These are phyloP conservation scores for Australoheros facetus DNA, from an alignment of 2,797 vertebrate species.

Conservation along the genomic window DNA sequence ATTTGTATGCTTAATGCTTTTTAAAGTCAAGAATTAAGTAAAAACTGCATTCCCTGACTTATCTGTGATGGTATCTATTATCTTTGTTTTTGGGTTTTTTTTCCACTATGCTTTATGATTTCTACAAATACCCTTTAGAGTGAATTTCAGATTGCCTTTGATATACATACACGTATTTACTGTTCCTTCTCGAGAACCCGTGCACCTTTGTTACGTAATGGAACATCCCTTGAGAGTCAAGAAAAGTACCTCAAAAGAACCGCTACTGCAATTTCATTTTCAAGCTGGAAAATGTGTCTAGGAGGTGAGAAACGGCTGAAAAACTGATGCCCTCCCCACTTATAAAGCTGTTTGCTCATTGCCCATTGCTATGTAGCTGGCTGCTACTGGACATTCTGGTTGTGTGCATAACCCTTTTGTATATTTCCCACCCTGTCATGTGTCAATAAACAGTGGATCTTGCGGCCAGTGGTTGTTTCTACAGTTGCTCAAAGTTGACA, in stretches of 20 bases:
- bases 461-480: background rate
- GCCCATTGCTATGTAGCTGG: background rate
- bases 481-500: background rate
- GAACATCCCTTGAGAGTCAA: background rate
- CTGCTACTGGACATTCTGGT: background rate
- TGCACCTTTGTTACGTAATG: background rate
- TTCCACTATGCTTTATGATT: background rate
- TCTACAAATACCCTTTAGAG: background rate
- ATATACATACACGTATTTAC: background rate
- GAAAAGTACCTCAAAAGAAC: background rate
- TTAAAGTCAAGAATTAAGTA: slow-evolving; percentile 6
- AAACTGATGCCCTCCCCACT: background rate
- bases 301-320: background rate
- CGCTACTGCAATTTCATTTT: background rate
- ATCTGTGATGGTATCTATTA: background rate
- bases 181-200: background rate
- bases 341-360: background rate
- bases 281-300: background rate
- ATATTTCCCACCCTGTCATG: background rate
- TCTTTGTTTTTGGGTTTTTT: slow-evolving; percentile 11
- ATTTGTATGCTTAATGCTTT: slow-evolving; percentile 20
- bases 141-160: background rate
- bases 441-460: background rate
- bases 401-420: background rate
- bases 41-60: slow-evolving; percentile 7